Evolutionary conservation across 2,888 invertebrate species (phyloP).

Genomic region (Eilema sororculum): DNA sequence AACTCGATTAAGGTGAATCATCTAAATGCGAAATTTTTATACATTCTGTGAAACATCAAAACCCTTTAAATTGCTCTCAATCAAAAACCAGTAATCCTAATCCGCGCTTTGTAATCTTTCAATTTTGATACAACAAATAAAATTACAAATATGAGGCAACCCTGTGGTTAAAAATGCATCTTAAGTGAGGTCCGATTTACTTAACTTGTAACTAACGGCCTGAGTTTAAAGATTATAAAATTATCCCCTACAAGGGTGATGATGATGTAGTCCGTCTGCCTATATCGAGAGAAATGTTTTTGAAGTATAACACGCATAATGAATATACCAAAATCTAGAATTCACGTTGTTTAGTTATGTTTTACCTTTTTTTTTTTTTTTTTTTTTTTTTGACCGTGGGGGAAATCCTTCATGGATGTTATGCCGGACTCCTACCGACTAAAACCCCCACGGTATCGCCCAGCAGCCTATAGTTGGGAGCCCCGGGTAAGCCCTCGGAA

Average conservation of each 20-base stretch:
- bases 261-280: constrained; percentile 36
- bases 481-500: too few relatives aligned
- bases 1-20: constrained; percentile 56
- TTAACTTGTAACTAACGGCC: constrained; percentile 67
- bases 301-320: neutral
- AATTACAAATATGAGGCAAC: constrained; percentile 63
- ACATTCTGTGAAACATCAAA: constrained; percentile 56
- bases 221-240: constrained; percentile 71
- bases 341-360: too few relatives aligned
- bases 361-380: too few relatives aligned
- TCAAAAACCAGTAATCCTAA: constrained; percentile 62
- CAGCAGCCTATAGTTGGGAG: too few relatives aligned
- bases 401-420: too few relatives aligned
- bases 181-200: constrained; percentile 69
- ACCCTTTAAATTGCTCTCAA: constrained; percentile 48
- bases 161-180: constrained; percentile 75
- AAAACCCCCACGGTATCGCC: too few relatives aligned
- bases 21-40: constrained; percentile 41
- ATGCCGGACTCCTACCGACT: too few relatives aligned
- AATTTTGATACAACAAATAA: constrained; percentile 72
- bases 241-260: constrained; percentile 54
- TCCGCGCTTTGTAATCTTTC: constrained; percentile 70
- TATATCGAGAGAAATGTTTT: constrained; percentile 9
- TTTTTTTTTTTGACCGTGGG: too few relatives aligned
- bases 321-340: constrained; percentile 38